Base-by-base conservation (phyloP, 1,140 invertebrate genomes). In the Diachasmimorpha longicaudata region DNA sequence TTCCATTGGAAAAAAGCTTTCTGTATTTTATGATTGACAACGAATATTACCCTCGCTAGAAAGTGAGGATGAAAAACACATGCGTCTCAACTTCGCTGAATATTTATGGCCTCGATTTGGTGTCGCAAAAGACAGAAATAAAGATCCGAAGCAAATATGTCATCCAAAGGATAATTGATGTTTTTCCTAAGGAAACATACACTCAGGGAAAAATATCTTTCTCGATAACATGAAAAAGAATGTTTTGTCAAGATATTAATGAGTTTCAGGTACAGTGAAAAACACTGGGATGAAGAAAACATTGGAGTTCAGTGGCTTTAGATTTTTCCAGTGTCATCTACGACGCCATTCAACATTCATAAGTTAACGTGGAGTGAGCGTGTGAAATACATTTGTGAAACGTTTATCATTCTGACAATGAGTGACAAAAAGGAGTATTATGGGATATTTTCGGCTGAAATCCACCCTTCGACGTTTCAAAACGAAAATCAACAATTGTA, bases 1-100 rank as follows among this genome's bases (percentile, higher is more conserved):
- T n/a, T 52, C 48, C 16, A n/a, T 52, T n/a, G 48, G 3, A 16
- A 52, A 52, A 52, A 52, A 52, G 48, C 48, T 52, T 52, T 52
- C 9, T 42, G 48, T 52, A 9, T 52, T 66, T 66, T 66, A 66
- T 66, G 58, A 66, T 66, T 66, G 58, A 66, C 58, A 23, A n/a
- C 25, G n/a, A 66, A 66, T 13, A 66, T 36, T 36, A 66, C 58
- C 14, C 58, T 8, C n/a, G 21, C 23, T 31, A 31, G 14, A 66
- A 31, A 66, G 13, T 66, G 23, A 0, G 13, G 21, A n/a, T 2
- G 13, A 46, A 52, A 52, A 52, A 52, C 14, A 52, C 48, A 52
- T 52, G 16, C 48, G 16, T 16, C 48, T 52, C n/a, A 52, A 52
- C 48, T n/a, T 4, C 5, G 14, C 39, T n/a, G n/a, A 52, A 16